phyloP scores from a whole-genome alignment of 2,797 vertebrate genomes.

The Cirrhinus mrigala region DNA sequence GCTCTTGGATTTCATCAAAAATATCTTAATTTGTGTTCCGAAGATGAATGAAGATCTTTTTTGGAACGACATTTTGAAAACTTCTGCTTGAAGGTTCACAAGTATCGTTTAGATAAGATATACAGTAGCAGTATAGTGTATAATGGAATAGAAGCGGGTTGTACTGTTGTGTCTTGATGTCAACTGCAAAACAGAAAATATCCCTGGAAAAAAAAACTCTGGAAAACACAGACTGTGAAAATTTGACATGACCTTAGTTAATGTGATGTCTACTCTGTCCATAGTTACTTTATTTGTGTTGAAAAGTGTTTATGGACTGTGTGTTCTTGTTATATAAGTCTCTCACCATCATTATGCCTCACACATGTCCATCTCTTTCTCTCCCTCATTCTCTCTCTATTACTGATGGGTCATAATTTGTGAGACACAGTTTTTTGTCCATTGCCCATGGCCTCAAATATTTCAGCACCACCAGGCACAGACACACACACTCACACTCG shows the following conservation, averaged over 20 bases:
- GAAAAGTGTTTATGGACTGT: conserved; percentile 14
- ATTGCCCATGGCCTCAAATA: background rate
- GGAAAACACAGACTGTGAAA: background rate
- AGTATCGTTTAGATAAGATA: background rate
- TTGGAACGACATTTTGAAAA: background rate
- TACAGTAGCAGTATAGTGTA: background rate
- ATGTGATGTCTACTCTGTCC: background rate
- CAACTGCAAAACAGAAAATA: background rate
- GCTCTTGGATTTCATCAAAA: too few species aligned
- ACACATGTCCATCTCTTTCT: background rate
- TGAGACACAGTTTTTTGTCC: background rate
- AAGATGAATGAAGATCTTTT: too few species aligned
- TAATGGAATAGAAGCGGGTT: background rate
- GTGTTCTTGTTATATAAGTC: background rate
- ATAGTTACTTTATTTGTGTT: background rate
- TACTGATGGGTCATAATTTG: background rate
- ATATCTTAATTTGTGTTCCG: too few species aligned
- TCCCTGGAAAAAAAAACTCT: background rate
- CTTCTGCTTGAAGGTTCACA: background rate
- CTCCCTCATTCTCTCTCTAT: background rate
- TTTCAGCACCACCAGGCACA: background rate
- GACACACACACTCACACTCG: too few species aligned
- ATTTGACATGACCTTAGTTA: background rate
- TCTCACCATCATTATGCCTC: background rate
- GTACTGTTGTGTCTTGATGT: background rate